Percentiles rank a stretch among this genome's conserved stretches.
Evolutionary conservation across 2,113 vertebrate genomes (phyloP).

Genomic region (Eolophus roseicapilla): DNA sequence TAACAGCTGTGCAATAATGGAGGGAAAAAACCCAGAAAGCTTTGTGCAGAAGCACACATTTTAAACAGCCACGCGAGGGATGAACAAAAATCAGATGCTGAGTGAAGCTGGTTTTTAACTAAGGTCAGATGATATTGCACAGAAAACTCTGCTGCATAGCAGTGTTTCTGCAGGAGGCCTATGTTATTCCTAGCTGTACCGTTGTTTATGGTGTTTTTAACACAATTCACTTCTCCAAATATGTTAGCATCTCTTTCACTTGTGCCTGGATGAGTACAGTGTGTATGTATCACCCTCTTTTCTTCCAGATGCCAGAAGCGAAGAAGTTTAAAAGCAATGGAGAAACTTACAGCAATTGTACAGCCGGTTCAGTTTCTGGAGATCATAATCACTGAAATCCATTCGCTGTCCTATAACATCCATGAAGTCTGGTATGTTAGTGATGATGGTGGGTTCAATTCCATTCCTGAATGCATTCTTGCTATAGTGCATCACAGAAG

Average conservation of each 20-base stretch:
- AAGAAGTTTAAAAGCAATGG: not conserved
- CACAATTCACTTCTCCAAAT: not conserved
- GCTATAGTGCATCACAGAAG: conserved; percentile 91
- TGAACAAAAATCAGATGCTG: conserved; percentile 16
- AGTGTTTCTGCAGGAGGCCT: not conserved
- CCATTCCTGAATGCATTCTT: conserved; percentile 84
- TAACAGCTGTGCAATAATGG: not conserved
- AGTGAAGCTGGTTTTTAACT: not conserved
- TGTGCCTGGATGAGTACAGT: not conserved
- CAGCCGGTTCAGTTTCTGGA: conserved; percentile 84
- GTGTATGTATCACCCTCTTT: not conserved
- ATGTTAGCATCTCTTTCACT: not conserved
- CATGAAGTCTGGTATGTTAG: conserved; percentile 84
- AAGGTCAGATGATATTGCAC: conserved; percentile 35
- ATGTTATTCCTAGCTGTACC: not conserved
- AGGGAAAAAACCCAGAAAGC: not conserved
- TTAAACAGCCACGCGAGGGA: conserved; percentile 13
- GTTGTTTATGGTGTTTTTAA: not conserved
- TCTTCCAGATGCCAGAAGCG: not conserved
- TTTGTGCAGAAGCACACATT: conserved; percentile 1
- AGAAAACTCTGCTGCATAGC: not conserved
- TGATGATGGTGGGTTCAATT: conserved; percentile 85
- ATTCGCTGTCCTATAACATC: conserved; percentile 91
- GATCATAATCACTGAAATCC: conserved; percentile 91
- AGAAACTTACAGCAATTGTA: conserved; percentile 89